Evolutionary conservation across 1,140 invertebrate genomes (phyloP).

Genomic region (Bathynomus jamesi): DNA sequence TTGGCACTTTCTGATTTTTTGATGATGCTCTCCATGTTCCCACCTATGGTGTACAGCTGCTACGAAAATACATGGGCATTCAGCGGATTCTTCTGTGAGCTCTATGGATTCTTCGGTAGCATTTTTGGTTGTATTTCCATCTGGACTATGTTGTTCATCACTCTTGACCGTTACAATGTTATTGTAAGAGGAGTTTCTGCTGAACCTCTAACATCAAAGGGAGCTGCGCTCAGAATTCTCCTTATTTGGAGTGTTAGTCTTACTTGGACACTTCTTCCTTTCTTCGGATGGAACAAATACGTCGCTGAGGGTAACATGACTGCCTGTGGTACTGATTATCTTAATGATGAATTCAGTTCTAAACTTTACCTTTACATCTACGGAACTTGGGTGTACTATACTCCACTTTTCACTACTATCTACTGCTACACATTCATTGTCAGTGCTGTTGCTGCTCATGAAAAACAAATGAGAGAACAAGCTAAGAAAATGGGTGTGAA

Average conservation of each 20-base stretch:
- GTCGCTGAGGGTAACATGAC: conserved; percentile 37
- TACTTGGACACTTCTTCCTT: conserved; percentile 36
- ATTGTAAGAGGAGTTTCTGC: conserved; percentile 40
- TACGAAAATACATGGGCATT: conserved; percentile 41
- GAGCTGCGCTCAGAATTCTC: conserved; percentile 31
- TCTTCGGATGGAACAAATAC: conserved; percentile 40
- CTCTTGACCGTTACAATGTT: conserved; percentile 41
- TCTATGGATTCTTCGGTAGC: conserved; percentile 63
- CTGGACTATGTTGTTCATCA: conserved; percentile 38
- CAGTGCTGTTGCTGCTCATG: conserved; percentile 45
- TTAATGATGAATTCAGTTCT: conserved; percentile 10
- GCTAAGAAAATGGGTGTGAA: conserved; percentile 45
- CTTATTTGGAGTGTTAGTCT: conserved; percentile 37
- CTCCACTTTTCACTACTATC: conserved; percentile 36
- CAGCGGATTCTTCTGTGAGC: conserved; percentile 68
- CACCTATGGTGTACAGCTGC: conserved; percentile 75
- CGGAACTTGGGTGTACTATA: conserved; percentile 18
- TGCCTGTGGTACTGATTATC: conserved; percentile 39
- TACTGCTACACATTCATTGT: conserved; percentile 47
- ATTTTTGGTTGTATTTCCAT: conserved; percentile 39
- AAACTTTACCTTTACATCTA: conserved; percentile 30
- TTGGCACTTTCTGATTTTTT: conserved; percentile 77
- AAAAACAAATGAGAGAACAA: conserved; percentile 44
- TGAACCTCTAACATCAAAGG: conserved; percentile 33
- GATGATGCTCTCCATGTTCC: conserved; percentile 55